Conservation (phyloP, 2,797 vertebrate genomes). For the Distichodus sexfasciatus region DNA sequence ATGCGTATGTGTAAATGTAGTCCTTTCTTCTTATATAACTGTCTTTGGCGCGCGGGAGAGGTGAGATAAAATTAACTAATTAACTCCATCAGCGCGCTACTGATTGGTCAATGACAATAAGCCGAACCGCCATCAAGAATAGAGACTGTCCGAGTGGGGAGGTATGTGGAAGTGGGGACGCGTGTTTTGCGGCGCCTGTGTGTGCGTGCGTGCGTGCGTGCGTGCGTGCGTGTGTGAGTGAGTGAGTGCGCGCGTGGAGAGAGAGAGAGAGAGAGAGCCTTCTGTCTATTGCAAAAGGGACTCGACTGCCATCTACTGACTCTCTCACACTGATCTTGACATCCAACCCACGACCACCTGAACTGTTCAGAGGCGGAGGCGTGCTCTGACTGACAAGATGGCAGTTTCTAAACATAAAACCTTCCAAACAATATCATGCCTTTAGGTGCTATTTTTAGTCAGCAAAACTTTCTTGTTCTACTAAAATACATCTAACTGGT, state of each 20-base stretch:
- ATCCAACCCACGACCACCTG: conserved; percentile 3
- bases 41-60: conserved; percentile 67
- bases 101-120: conserved; percentile 83
- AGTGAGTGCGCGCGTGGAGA: conserved; percentile 17
- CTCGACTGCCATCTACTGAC: conserved; percentile 91
- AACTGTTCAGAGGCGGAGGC: background rate
- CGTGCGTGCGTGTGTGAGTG: conserved; percentile 15
- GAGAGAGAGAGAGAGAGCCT: conserved; percentile 15
- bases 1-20: background rate
- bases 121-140: conserved; percentile 40
- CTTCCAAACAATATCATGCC: background rate
- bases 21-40: conserved; percentile 36
- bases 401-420: conserved; percentile 5
- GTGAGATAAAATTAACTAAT: conserved; percentile 81
- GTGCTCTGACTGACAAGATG: background rate
- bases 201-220: conserved; percentile 18
- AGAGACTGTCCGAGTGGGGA: conserved; percentile 31
- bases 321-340: conserved; percentile 36
- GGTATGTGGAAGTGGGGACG: conserved; percentile 26
- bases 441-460: background rate
- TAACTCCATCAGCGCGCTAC: conserved; percentile 79
- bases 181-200: conserved; percentile 37
- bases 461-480: too few species aligned
- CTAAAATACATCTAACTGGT: too few species aligned
- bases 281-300: conserved; percentile 66